These are phyloP conservation scores for Phrynosoma platyrhinos DNA, from an alignment of 2,113 vertebrate genomes.

Conservation along the genomic window DNA sequence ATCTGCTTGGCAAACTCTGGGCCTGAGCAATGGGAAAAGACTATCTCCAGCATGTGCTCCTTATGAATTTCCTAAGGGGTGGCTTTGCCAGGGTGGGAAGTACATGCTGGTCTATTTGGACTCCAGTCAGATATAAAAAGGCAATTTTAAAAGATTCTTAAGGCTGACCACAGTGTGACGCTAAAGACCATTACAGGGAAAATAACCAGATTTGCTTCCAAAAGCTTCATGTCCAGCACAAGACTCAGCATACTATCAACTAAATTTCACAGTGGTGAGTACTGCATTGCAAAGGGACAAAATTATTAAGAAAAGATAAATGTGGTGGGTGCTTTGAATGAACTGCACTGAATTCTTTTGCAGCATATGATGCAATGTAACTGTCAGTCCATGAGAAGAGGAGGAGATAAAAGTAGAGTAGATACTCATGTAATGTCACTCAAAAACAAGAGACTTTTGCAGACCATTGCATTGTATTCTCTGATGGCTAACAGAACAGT, in stretches of 20 bases:
- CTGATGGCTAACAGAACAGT: neutral
- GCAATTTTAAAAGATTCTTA: neutral
- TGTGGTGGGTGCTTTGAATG: neutral
- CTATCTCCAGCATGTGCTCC: neutral
- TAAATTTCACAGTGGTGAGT: neutral
- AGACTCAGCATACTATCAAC: neutral
- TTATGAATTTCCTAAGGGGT: neutral
- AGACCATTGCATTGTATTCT: slow-evolving; percentile 10
- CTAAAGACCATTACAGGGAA: neutral
- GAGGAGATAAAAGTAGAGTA: neutral
- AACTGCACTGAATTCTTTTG: slow-evolving; percentile 21
- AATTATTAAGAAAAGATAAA: neutral
- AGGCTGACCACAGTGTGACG: neutral
- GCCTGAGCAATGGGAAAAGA: neutral
- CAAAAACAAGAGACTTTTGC: neutral
- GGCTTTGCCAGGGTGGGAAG: neutral
- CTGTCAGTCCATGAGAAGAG: neutral
- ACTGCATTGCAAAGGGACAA: neutral
- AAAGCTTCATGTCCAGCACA: neutral
- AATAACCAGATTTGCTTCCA: neutral
- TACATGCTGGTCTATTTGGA: neutral
- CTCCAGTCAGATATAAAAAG: neutral
- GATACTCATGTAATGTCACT: neutral
- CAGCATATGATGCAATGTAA: slow-evolving; percentile 8
- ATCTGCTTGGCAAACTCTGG: neutral